Evolutionary conservation across 2,888 invertebrate species (phyloP), one percentile per base, ranked within the genome.

Genomic region (Cephus pygmeus): DNA sequence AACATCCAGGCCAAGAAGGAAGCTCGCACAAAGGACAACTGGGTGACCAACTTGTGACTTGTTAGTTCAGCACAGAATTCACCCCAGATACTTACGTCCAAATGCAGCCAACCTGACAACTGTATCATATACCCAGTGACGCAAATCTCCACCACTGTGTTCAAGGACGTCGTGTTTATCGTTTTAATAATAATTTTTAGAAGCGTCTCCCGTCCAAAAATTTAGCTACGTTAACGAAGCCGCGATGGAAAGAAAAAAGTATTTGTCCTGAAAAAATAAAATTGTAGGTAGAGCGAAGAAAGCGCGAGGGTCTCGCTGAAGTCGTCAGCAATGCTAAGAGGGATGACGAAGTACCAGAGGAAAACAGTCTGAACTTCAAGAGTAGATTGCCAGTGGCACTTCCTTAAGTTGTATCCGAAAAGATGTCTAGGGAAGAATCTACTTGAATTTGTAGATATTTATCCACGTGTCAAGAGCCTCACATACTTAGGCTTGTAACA

Each of bases 41-140:
- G 75, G 73, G 69, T 79, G 75, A 76, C 81, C 76, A 79, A 79
- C 80, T 81, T 76, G 56, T 15, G 56, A 56, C 56, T 56, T 56
- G 56, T 56, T 56, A 56, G 56, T 56, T 56, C 56, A 56, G 23
- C 56, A 23, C 56, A 23, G 15, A 56, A 23, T 56, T 56, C 23
- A 23, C 56, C 9, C 56, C 23, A 56, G 56, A 56, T 56, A 56
- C 56, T 56, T 56, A 56, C 23, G 9, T 56, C 56, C 23, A 56
- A 23, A 56, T 23, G 23, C 2, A 56, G 56, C 56, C 9, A 56
- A 23, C 56, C 56, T 56, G 2, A 56, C 56, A 23, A 23, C 9
- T 56, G 23, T 56, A 23, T 23, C 2, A 56, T 56, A 9, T 56
- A 56, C 56, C 23, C 23, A 23, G 23, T 56, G 23, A 23, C 56